These are phyloP conservation scores for Desoria tigrina DNA, from an alignment of 2,888 invertebrate species.

Conservation along the genomic window DNA sequence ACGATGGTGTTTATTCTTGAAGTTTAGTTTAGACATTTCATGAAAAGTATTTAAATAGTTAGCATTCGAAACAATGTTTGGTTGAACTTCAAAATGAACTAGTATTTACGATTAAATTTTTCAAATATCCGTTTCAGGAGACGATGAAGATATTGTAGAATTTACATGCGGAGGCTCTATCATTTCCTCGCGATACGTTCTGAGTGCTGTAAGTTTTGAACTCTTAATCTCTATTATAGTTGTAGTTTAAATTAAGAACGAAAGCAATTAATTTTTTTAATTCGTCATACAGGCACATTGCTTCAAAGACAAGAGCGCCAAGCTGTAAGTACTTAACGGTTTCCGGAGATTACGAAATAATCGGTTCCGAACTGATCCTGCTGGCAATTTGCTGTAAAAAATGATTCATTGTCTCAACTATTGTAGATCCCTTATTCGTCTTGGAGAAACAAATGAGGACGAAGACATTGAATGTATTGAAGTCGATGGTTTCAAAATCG, in stretches of 20 bases:
- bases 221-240: too few species aligned
- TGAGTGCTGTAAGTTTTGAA: neutral
- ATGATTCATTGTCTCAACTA: neutral
- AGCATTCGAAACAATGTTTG: too few species aligned
- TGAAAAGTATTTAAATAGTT: too few species aligned
- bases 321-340: conserved; percentile 28
- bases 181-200: conserved; percentile 23
- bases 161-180: conserved; percentile 42
- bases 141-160: conserved; percentile 19
- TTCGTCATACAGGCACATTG: conserved; percentile 47
- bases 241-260: too few species aligned
- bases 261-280: too few species aligned
- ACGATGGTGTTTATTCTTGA: too few species aligned
- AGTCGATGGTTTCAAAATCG: conserved; percentile 11
- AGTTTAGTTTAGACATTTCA: too few species aligned
- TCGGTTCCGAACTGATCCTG: neutral
- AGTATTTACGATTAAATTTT: too few species aligned
- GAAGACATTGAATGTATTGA: conserved; percentile 42
- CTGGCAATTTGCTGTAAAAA: neutral
- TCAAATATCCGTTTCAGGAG: conserved; percentile 1
- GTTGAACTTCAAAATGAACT: too few species aligned
- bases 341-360: neutral
- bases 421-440: conserved; percentile 18
- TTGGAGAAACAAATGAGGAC: conserved; percentile 44
- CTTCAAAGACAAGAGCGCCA: conserved; percentile 33